Base-by-base conservation (phyloP, 35 echinoderm and acorn worm species). In the Apostichopus californicus region DNA sequence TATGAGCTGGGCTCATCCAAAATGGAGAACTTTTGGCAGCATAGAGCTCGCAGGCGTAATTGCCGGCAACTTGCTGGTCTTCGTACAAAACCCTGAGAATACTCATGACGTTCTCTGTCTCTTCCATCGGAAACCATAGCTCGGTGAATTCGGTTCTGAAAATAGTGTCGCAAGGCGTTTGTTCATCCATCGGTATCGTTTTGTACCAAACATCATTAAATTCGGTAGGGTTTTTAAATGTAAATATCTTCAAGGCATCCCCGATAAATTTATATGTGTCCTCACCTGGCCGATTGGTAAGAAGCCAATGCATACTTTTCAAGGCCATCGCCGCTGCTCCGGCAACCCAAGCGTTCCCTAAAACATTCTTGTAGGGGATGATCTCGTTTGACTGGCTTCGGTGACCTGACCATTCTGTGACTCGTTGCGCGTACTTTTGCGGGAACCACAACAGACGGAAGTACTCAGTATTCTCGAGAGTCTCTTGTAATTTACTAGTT, bases 391-490 rank as follows among this genome's bases (percentile, higher is more conserved):
- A 88, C 17, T 22, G 9, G 21, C 57, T 88, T 52, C 54, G n/a
- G 86, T 88, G 6, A 88, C 86, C 57, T 52, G 86, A 5, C 24
- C 24, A 25, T 25, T 25, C 24, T 25, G 24, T 25, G 24, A 25
- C 24, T 25, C 24, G 24, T 25, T 88, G 57, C 26, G 86, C 86
- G 24, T 71, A 63, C 64, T 68, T 71, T 52, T 88, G 86, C 8
- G 86, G 86, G 17, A 34, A 88, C 86, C 86, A 88, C 6, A 66
- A 8, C 6, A 25, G 24, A 25, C 24, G 24, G 24, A 25, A 25
- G 24, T 25, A 0, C 24, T 25, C 24, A 25, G 24, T 7, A 57
- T 4, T 66, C 22, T 88, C 5, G 8, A 88, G 64, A 6, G 86
- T 88, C 17, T 66, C 23, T 25, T 25, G 24, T 25, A 25, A 25